Percentiles rank a stretch among this genome's conserved stretches.
These are phyloP conservation scores for Drosophila watanabei DNA, from an alignment of 1,140 invertebrate species.

Conservation along the genomic window DNA sequence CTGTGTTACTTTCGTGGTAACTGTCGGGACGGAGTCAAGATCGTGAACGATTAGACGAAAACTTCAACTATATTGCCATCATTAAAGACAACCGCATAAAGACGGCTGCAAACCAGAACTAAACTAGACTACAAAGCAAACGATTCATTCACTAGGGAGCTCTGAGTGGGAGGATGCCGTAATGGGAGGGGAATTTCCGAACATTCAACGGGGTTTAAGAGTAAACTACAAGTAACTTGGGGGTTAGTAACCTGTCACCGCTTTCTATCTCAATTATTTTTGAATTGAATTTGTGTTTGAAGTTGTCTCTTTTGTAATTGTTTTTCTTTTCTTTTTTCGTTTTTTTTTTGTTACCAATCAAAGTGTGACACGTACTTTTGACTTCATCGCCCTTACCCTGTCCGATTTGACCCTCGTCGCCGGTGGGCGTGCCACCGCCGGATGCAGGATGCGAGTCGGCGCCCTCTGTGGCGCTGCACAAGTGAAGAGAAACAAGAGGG, in stretches of 20 bases:
- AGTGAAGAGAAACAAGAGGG: constrained; percentile 10
- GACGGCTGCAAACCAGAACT: constrained; percentile 45
- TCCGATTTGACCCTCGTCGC: constrained; percentile 92
- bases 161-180: constrained; percentile 10
- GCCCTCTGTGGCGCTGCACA: constrained; percentile 92
- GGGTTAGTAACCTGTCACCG: constrained; percentile 81
- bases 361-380: constrained; percentile 84
- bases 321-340: constrained; percentile 17
- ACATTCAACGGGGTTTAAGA: constrained; percentile 7
- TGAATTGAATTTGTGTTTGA: constrained; percentile 36
- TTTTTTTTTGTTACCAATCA: constrained; percentile 65
- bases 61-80: not conserved
- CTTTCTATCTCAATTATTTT: constrained; percentile 57
- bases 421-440: constrained; percentile 90
- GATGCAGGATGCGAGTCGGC: constrained; percentile 93
- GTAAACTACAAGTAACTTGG: constrained; percentile 38
- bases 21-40: constrained; percentile 85
- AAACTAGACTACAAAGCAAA: constrained; percentile 72
- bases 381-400: constrained; percentile 89
- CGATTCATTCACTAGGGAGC: constrained; percentile 16
- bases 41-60: not conserved
- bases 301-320: constrained; percentile 37
- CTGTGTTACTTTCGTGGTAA: constrained; percentile 96
- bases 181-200: not conserved
- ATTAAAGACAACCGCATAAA: constrained; percentile 27